Evolutionary conservation across 2,113 vertebrate genomes (phyloP).

Genomic region (Phoenicopterus ruber): DNA sequence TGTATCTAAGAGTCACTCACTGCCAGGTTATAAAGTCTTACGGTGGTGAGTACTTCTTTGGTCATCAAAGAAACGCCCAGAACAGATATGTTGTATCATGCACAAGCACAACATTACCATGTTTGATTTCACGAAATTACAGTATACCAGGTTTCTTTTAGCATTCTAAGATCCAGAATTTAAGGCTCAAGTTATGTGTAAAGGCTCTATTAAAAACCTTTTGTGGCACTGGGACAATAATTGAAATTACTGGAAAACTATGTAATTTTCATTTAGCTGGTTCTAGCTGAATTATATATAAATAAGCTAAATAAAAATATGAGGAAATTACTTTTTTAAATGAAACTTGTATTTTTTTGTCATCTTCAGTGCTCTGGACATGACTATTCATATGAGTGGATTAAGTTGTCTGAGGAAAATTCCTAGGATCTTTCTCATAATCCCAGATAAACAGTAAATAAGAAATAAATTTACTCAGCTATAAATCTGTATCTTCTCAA

Average conservation of each 20-base stretch:
- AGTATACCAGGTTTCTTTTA: not conserved
- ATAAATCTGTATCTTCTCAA: not conserved
- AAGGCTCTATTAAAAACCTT: not conserved
- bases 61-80: not conserved
- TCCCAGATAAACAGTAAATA: not conserved
- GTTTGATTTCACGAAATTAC: not conserved
- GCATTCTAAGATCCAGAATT: not conserved
- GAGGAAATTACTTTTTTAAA: not conserved
- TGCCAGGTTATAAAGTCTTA: not conserved
- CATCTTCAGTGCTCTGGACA: not conserved
- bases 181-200: not conserved
- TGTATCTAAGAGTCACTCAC: not conserved
- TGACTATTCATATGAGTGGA: not conserved
- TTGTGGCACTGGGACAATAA: not conserved
- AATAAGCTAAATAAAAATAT: not conserved
- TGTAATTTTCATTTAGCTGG: not conserved
- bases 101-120: not conserved
- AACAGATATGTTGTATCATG: not conserved
- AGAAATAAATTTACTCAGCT: not conserved
- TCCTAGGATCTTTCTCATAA: not conserved
- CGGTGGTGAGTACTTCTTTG: rapidly evolving
- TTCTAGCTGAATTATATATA: not conserved
- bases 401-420: not conserved
- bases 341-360: not conserved
- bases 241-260: not conserved